Base-by-base conservation (phyloP, 2,797 vertebrate genomes). In the Propithecus deckenii region DNA sequence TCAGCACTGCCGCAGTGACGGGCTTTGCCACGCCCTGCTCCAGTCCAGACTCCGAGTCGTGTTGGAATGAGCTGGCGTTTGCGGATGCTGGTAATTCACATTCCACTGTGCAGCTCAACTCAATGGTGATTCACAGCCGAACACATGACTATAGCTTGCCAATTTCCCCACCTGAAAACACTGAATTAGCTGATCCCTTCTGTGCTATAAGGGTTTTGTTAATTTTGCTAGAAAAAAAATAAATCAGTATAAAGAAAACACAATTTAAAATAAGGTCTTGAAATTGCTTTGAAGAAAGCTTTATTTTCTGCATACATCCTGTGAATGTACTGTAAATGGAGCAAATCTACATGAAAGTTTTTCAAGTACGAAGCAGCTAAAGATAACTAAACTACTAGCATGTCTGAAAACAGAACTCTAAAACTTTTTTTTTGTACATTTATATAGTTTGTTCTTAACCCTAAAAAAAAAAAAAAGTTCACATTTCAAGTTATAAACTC, bases 301-400 rank as follows among this genome's bases (percentile, higher is more conserved):
- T 99, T 99, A 99, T 99, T 99, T 98, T 98, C 99, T 99, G 99
- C 98, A 96, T 97, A 99, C 98, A 97, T 97, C 97, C 99, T 98
- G 99, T 98, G 98, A 99, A 99, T 95, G 98, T 97, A 98, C 98
- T 99, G 99, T 99, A 99, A 99, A 99, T 99, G 99, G 98, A 99
- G 99, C 98, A 99, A 99, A 98, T 98, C 98, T 98, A 98, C 98
- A 99, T 98, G 99, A 97, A 98, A 96, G 98, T 96, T 98, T 99
- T 98, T 98, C 97, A 98, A 99, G 98, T 98, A 98, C 98, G 98
- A 99, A 98, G 91, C 97, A 98, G 96, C 98, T 99, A 98, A 99
- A 99, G 98, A 99, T 99, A 98, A 99, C 96, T 98, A 97, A 98
- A 98, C 98, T 98, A 98, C 98, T 96, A 98, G 98, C 98, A 99